These are phyloP conservation scores for Molanna angustata DNA, from an alignment of 2,888 invertebrate genomes.

Conservation along the genomic window DNA sequence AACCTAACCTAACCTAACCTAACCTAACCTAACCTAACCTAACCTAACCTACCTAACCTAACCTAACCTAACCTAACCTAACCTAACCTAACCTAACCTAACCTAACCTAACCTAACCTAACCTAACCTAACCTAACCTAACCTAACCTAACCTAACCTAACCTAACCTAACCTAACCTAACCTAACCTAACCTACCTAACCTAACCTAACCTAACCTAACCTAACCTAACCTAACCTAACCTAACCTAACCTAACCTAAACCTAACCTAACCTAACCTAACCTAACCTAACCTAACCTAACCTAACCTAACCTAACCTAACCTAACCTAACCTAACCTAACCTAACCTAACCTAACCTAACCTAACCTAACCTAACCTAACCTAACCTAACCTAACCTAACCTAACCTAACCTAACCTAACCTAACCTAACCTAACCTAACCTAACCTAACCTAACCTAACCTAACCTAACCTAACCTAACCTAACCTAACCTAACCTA, in stretches of 20 bases:
- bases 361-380: slow-evolving; percentile 13
- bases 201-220: slow-evolving; percentile 14
- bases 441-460: slow-evolving; percentile 18
- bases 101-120: slow-evolving; percentile 17
- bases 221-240: slow-evolving; percentile 9
- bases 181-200: no score
- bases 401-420: slow-evolving; percentile 18
- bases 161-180: slow-evolving; percentile 18
- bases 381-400: slow-evolving; percentile 15
- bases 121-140: slow-evolving; percentile 16
- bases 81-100: slow-evolving; percentile 18
- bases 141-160: slow-evolving; percentile 17
- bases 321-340: slow-evolving; percentile 17
- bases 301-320: slow-evolving; percentile 17
- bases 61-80: slow-evolving; percentile 16
- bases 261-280: slow-evolving; percentile 10
- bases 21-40: slow-evolving; percentile 17
- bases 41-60: no score
- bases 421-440: slow-evolving; percentile 19
- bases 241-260: no score
- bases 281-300: slow-evolving; percentile 17
- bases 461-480: slow-evolving; percentile 19
- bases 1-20: slow-evolving; percentile 17
- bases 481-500: slow-evolving; percentile 18
- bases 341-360: slow-evolving; percentile 14